Percentiles rank a stretch among this genome's conserved stretches.
Evolutionary conservation across 2,888 invertebrate species (phyloP).

Genomic region (Drosophila birchii): DNA sequence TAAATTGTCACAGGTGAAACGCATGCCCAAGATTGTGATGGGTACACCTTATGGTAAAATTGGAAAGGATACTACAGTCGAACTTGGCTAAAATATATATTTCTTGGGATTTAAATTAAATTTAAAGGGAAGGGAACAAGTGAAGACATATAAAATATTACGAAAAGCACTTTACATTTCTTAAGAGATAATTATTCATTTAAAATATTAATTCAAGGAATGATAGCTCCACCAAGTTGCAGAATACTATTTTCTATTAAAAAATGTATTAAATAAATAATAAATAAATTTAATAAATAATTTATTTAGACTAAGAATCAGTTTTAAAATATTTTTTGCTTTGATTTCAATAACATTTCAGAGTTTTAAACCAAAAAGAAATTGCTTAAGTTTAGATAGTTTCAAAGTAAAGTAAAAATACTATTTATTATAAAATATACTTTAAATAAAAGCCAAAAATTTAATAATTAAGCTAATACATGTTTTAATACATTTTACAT

Average conservation of each 20-base stretch:
- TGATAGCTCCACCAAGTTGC: too few species aligned
- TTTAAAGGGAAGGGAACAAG: background rate
- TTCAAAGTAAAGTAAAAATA: background rate
- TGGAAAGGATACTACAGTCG: constrained; percentile 7
- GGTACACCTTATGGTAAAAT: background rate
- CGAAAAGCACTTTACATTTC: too few species aligned
- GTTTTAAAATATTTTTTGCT: background rate
- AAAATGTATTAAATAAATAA: background rate
- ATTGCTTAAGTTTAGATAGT: background rate
- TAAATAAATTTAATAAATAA: background rate
- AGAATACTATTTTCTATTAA: background rate
- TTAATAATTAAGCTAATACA: background rate
- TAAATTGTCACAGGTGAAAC: constrained; percentile 79
- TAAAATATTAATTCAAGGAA: background rate
- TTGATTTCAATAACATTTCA: background rate
- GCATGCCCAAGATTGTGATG: constrained; percentile 52
- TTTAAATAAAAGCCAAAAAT: background rate
- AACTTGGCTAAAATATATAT: background rate
- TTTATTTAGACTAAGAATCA: too few species aligned
- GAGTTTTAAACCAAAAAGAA: background rate
- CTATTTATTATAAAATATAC: background rate
- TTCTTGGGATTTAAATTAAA: background rate
- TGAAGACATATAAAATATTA: too few species aligned
- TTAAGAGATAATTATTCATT: background rate
- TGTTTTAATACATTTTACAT: background rate